Conservation (phyloP, 1,140 invertebrate species). For the Bathynomus jamesi region DNA sequence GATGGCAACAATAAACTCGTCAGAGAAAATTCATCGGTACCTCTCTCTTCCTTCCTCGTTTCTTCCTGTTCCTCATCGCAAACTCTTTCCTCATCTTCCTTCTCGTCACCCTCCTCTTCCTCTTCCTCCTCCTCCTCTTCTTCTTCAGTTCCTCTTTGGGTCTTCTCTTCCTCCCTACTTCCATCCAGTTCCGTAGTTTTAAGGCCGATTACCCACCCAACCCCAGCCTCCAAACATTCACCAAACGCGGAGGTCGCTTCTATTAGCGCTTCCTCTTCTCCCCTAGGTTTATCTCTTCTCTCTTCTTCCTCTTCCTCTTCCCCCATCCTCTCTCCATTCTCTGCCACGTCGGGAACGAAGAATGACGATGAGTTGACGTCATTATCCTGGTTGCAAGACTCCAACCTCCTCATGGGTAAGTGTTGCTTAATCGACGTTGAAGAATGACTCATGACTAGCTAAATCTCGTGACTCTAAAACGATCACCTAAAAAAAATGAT, state of each 20-base stretch:
- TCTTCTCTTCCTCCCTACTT: not conserved
- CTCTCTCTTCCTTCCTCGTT: not conserved
- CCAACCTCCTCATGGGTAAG: slow-evolving; percentile 72
- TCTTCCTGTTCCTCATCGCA: not conserved
- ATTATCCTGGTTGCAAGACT: slow-evolving; percentile 82
- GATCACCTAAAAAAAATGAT: too few species aligned
- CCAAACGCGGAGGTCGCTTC: not conserved
- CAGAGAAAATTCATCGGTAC: not conserved
- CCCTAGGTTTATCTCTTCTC: not conserved
- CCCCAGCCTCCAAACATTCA: not conserved
- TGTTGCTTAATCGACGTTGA: too few species aligned
- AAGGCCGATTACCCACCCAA: not conserved
- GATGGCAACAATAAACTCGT: not conserved
- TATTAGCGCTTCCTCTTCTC: not conserved
- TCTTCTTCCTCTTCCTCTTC: not conserved
- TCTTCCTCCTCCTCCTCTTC: not conserved
- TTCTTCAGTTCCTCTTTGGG: not conserved
- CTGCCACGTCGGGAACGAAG: not conserved
- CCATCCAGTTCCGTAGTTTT: not conserved
- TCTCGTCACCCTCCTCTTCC: not conserved
- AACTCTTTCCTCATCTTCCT: not conserved
- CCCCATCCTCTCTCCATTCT: not conserved
- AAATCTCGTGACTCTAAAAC: too few species aligned
- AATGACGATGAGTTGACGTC: slow-evolving; percentile 78
- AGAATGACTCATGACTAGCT: too few species aligned